Percentiles rank a stretch among this genome's conserved stretches.
Conservation (phyloP, 2,888 invertebrate species). For the Lordiphosa andalusiaca region DNA sequence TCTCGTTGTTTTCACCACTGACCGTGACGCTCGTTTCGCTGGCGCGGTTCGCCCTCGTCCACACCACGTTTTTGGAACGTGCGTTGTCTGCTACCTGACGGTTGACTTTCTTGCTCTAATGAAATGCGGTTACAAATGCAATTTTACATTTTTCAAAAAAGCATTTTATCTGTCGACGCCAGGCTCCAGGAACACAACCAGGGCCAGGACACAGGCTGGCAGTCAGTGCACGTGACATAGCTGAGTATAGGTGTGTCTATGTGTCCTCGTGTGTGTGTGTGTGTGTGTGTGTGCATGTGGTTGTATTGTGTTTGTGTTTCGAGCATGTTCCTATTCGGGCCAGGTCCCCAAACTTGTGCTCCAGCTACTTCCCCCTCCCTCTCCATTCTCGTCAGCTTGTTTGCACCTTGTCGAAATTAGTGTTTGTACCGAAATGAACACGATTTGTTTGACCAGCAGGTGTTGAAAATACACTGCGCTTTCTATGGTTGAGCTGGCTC, state of each 20-base stretch:
- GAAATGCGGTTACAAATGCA: conserved; percentile 72
- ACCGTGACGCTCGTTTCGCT: conserved; percentile 62
- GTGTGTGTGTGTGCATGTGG: no score
- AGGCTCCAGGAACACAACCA: conserved; percentile 24
- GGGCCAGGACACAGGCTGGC: conserved; percentile 13
- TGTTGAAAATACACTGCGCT: conserved; percentile 64
- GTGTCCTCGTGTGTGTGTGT: conserved; percentile 10
- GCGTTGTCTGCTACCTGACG: conserved; percentile 54
- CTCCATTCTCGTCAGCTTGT: conserved; percentile 54
- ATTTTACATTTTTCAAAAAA: conserved; percentile 67
- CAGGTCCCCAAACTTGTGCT: conserved; percentile 21
- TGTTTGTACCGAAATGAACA: conserved; percentile 71
- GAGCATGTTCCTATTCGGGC: conserved; percentile 34
- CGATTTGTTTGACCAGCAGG: conserved; percentile 71
- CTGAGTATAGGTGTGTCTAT: conserved; percentile 1
- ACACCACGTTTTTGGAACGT: conserved; percentile 42
- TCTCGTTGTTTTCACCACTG: conserved; percentile 44
- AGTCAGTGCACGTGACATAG: conserved; percentile 39
- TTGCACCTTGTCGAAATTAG: conserved; percentile 75
- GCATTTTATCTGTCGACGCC: conserved; percentile 70
- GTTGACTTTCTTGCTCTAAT: conserved; percentile 71
- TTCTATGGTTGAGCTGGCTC: conserved; percentile 25
- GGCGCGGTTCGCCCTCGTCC: conserved; percentile 45
- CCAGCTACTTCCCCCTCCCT: neutral
- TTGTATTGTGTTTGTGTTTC: conserved; percentile 34